Base-by-base conservation (phyloP, 1,140 invertebrate species). In the Pachypeltis micranthus region DNA sequence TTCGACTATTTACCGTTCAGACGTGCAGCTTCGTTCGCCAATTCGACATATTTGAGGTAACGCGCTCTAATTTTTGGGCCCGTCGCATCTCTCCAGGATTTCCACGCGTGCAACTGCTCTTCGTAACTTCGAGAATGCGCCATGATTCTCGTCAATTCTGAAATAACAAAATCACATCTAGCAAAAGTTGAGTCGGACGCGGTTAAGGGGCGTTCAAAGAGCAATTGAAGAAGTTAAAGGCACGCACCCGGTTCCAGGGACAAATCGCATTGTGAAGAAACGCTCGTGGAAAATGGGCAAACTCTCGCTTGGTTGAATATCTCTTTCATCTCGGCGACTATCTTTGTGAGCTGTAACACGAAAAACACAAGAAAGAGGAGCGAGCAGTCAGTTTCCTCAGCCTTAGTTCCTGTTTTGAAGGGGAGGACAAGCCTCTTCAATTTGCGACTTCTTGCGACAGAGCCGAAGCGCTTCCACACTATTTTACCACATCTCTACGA, bases 301-400 rank as follows among this genome's bases (percentile, higher is more conserved):
- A 88, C 76, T 69, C 80, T 80, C 0, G 82, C 81, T 62, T 81
- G 80, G n/a, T 83, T 80, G 71, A 89, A 91, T 3, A 85, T 78
- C 66, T 87, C 85, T 72, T 88, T 87, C 88, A 92, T 91, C 69
- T 88, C 82, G 0, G 82, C 78, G 63, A 87, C 83, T n/a, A 88
- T 67, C 68, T 83, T 80, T 70, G 85, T 81, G 62, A 88, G 79
- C 86, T 88, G 69, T 14, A 80, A 76, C 64, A 65, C 66, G n/a
- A n/a, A 65, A 66, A 63, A 57, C 24, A 62, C 16, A 25, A 56
- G 54, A 24, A 21, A 56, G 31, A 7, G 31, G 31, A 16, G 7
- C 31, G 31, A 39, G 31, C 31, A 39, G 7, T 39, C 31, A 39
- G 31, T 39, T 39, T 39, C 31, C 31, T 39, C 31, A 39, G 31